Evolutionary conservation across 1,140 invertebrate genomes (phyloP), one percentile per base, ranked within the genome.

Genomic region (Cherax destructor): DNA sequence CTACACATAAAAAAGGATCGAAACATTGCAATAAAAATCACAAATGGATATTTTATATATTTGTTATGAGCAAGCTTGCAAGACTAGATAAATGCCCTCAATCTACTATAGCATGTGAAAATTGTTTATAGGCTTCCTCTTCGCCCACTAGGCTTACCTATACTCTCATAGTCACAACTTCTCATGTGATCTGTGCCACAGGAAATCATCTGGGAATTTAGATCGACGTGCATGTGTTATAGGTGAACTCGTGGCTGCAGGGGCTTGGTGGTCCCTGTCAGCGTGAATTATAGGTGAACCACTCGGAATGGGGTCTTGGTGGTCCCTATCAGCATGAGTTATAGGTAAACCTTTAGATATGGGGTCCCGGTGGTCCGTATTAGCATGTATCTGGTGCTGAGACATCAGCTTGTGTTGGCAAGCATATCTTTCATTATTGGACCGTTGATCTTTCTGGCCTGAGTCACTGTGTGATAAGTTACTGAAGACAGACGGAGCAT

Each of bases 151-250:
- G 11, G 16, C 47, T 50, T 74, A 11, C 6, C 69, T 56, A 50
- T 74, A 30, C 9, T n/a, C 9, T 50, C n/a, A 30, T 69, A 21
- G 13, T 86, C 56, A 87, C 49, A 41, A 78, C 18, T 79, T 87
- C 1, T 74, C 85, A 21, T 21, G 47, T 59, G n/a, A 65, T 72
- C 76, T 47, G 11, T 87, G 85, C 85, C 85, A 79, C 21, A 87
- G 11, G 24, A 87, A 87, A 47, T 87, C 85, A 79, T 87, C 85
- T 61, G 85, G 85, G 30, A 87, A 87, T 47, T 76, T 59, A n/a
- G 85, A 30, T 24, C 85, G 76, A 18, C 85, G 85, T 65, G 69
- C 52, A 50, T n/a, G 10, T 16, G 85, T 49, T n/a, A 87, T 24
- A 4, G 85, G 85, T n/a, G 85, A 87, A 49, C 85, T 87, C 24